Percentiles rank a stretch among this genome's conserved stretches.
Conservation (phyloP, 2,797 vertebrate genomes). For the Eidolon dupreanum region DNA sequence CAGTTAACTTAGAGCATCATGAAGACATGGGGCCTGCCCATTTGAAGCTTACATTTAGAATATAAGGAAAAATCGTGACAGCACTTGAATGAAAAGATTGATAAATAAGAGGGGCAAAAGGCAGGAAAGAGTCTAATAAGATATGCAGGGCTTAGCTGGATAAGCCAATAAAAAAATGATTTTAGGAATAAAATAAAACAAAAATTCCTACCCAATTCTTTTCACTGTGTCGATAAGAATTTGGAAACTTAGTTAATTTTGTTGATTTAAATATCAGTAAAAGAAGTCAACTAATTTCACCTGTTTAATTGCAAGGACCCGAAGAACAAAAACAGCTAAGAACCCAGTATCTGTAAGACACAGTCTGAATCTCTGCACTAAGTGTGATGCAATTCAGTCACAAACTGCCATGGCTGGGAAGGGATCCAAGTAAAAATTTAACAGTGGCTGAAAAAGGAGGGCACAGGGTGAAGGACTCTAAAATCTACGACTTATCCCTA, state of each 20-base stretch:
- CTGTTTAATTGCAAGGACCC: neutral
- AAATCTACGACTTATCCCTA: neutral
- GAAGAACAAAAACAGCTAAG: neutral
- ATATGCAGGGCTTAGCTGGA: neutral
- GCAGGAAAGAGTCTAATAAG: neutral
- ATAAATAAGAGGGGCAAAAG: neutral
- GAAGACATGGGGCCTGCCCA: neutral
- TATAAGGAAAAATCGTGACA: neutral
- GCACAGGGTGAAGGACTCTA: neutral
- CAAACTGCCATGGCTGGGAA: neutral
- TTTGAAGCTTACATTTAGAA: neutral
- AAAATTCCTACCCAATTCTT: neutral
- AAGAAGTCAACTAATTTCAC: neutral
- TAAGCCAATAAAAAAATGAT: neutral
- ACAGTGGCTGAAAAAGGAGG: neutral
- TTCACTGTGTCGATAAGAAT: neutral
- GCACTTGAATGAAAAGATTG: neutral
- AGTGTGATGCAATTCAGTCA: neutral
- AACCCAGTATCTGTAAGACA: neutral
- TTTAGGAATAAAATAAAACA: slow-evolving; percentile 28
- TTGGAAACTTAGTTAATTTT: neutral
- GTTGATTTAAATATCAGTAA: neutral
- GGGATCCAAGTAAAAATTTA: neutral
- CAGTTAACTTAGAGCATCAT: neutral
- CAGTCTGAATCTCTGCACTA: neutral